These are phyloP conservation scores for Ennomos erosarius DNA, from an alignment of 2,888 invertebrate species.

Conservation along the genomic window DNA sequence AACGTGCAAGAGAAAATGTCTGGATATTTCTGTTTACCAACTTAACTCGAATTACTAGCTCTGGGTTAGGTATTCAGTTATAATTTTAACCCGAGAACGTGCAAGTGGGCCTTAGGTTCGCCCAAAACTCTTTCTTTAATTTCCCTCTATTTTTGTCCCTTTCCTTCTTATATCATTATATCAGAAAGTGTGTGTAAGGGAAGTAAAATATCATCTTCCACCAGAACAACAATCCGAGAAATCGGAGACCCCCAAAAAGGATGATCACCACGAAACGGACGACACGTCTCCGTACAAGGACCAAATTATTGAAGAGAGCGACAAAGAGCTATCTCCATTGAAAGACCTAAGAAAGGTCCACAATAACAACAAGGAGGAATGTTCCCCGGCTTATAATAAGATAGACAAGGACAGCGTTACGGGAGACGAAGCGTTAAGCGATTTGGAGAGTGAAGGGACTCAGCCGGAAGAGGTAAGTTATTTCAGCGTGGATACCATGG, in stretches of 20 bases:
- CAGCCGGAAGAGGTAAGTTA: slow-evolving; percentile 91
- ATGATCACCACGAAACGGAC: slow-evolving; percentile 56
- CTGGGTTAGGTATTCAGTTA: too few species aligned
- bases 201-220: slow-evolving; percentile 24
- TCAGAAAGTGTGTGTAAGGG: too few species aligned
- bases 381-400: slow-evolving; percentile 76
- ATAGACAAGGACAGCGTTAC: slow-evolving; percentile 87
- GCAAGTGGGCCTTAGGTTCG: too few species aligned
- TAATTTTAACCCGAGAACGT: too few species aligned
- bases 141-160: too few species aligned
- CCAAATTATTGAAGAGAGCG: slow-evolving; percentile 50
- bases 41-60: too few species aligned
- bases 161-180: too few species aligned
- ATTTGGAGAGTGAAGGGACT: slow-evolving; percentile 94
- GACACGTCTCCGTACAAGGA: slow-evolving; percentile 58
- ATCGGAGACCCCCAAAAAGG: slow-evolving; percentile 65
- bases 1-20: too few species aligned
- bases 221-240: slow-evolving; percentile 60
- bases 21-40: too few species aligned
- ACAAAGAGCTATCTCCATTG: slow-evolving; percentile 61
- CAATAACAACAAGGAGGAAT: slow-evolving; percentile 79
- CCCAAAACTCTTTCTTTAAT: too few species aligned
- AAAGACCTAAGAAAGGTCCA: slow-evolving; percentile 52
- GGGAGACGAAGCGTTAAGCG: slow-evolving; percentile 89
- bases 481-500: neutral